Evolutionary conservation across 2,113 vertebrate species (phyloP), one percentile per base, ranked within the genome.

Genomic region (Plecturocebus donacophilus): DNA sequence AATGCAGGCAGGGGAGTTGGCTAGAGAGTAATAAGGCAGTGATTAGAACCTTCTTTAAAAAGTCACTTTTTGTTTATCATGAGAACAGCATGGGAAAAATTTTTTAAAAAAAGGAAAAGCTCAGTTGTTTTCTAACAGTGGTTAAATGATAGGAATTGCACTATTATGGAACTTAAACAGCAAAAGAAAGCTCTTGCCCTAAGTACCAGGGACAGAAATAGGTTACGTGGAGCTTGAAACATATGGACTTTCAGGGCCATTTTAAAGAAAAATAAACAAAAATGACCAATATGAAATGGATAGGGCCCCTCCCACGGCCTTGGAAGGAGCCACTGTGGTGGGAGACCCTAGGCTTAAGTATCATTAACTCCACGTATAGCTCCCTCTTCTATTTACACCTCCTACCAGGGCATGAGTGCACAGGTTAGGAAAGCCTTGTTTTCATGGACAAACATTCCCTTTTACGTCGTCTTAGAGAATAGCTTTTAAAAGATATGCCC

Each of bases 241-340:
- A 83, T 40, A 35, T 13, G 71, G 45, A 61, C 96, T n/a, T 76
- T 52, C 19, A 7, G 30, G 32, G 45, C 40, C 54, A 49, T 84
- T 89, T 92, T 64, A 76, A 88, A 54, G 47, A 77, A 88, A 93
- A 95, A 73, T 66, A 73, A 80, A 42, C 42, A 38, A 75, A 82
- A 90, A 80, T 94, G 21, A 66, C 40, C 40, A 30, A 61, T 58
- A 58, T 25, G 27, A 89, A 56, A 73, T 75, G 56, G 12, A 9
- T 40, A 40, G 11, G 30, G 10, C 25, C 13, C 27, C 19, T 75
- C 64, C 32, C 21, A 25, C 38, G 8, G 4, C 49, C 2, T 38
- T 35, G 42, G 54, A 79, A 40, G 61, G 35, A 90, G 23, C 6
- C 9, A 0, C 0, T 12, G 45, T 23, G 7, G 20, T 45, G 47